Evolutionary conservation across 2,888 invertebrate genomes (phyloP).

Genomic region (Zaprionus lineosus): DNA sequence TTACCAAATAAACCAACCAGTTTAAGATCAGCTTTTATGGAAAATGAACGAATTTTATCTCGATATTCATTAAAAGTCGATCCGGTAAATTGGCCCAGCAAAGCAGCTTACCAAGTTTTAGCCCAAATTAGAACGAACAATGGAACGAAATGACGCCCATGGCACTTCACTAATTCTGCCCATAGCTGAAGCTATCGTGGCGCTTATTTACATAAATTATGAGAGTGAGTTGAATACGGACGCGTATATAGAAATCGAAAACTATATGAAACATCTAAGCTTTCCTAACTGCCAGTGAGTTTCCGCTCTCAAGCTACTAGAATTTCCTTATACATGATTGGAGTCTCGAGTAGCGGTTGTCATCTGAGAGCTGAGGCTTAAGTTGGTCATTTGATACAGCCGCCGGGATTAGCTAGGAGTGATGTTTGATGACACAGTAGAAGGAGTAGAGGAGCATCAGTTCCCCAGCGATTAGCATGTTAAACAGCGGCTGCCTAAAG

Average conservation of each 20-base stretch:
- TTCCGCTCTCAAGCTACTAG: constrained; percentile 70
- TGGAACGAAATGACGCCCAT: constrained; percentile 42
- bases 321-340: constrained; percentile 55
- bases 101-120: constrained; percentile 38
- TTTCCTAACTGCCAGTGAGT: constrained; percentile 48
- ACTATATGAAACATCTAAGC: constrained; percentile 14
- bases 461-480: constrained; percentile 64
- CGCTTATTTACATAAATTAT: constrained; percentile 27
- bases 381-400: constrained; percentile 60
- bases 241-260: too few species aligned
- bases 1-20: constrained; percentile 27
- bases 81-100: constrained; percentile 52
- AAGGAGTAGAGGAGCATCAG: constrained; percentile 22
- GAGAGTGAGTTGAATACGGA: too few species aligned
- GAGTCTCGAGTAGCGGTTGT: constrained; percentile 39
- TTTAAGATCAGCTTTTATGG: constrained; percentile 60
- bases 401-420: constrained; percentile 11
- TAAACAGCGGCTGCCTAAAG: constrained; percentile 67
- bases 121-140: constrained; percentile 24
- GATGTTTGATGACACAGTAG: constrained; percentile 1
- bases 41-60: constrained; percentile 52
- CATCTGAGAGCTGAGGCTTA: constrained; percentile 45
- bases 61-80: constrained; percentile 60
- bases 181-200: constrained; percentile 33
- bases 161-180: constrained; percentile 18